Base-by-base conservation (phyloP, 2,888 invertebrate species). In the Chloromyia formosa region DNA sequence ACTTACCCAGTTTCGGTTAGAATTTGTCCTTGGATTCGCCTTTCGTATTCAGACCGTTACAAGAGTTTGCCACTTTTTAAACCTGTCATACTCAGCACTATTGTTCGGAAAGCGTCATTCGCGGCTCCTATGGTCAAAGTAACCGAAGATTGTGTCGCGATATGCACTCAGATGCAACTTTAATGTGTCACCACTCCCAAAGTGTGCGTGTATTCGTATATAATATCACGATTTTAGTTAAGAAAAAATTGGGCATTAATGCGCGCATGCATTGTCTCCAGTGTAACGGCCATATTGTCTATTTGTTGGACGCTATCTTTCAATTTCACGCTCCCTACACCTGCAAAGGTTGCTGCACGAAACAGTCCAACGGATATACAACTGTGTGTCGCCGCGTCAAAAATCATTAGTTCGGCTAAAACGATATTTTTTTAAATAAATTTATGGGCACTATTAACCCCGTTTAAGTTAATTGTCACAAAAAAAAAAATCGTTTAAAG, bases 281-380 rank as follows among this genome's bases (percentile, higher is more conserved):
- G 66, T 66, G 66, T 66, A 66, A 66, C 66, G 66, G 66, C 66
- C 66, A 66, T 66, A 49, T 66, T 66, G 66, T 22, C 66, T 20
- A 22, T 42, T 66, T 66, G 49, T 66, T 66, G 45, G 49, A 66
- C 49, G 22, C 66, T 66, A 20, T 49, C 66, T 22, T 49, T 3
- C 35, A 66, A 22, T 66, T 62, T 66, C 45, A 45, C 66, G 45
- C 66, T 66, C n/a, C 66, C 20, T 66, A 22, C 66, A 22, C 45
- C 45, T 42, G 18, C 1, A 45, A 66, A 5, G 45, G 66, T 49
- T 45, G 20, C 45, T 66, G 45, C 66, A 49, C 23, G 18, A 66
- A 66, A 66, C 66, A 66, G 66, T 66, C 23, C 35, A 49, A 20
- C 35, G 66, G 66, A 10, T 66, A 10, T 22, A 66, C 66, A 49